Conservation (phyloP, 2,113 vertebrate genomes). For the Xenopus borealis region DNA sequence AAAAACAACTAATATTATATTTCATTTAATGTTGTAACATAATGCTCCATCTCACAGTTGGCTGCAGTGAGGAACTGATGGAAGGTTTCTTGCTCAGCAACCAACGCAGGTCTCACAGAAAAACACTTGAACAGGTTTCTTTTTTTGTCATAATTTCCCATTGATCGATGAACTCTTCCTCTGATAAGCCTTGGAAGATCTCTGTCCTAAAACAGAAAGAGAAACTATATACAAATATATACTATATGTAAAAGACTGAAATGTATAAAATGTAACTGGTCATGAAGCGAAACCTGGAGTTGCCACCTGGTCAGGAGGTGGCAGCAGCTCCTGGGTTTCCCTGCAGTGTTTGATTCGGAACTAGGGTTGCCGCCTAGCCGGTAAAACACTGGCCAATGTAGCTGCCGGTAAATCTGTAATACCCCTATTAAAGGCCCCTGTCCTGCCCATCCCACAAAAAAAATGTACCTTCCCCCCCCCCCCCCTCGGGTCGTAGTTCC, state of each 20-base stretch:
- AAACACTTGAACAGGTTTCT: slow-evolving; percentile 81
- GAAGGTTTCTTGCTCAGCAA: slow-evolving; percentile 79
- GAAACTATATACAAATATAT: not conserved
- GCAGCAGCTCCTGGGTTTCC: too few species aligned
- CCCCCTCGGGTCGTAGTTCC: too few species aligned
- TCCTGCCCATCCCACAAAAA: too few species aligned
- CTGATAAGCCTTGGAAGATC: slow-evolving; percentile 87
- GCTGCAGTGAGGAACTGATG: slow-evolving; percentile 73
- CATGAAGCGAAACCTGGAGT: too few species aligned
- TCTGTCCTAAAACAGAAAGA: slow-evolving; percentile 71
- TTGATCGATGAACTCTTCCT: slow-evolving; percentile 83
- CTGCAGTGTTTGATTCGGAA: too few species aligned
- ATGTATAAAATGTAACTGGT: too few species aligned
- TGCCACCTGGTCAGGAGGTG: too few species aligned
- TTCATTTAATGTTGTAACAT: slow-evolving; percentile 71
- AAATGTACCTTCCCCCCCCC: too few species aligned
- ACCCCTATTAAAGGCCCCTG: too few species aligned
- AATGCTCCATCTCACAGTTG: slow-evolving; percentile 77
- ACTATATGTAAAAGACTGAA: not conserved
- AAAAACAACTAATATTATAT: slow-evolving; percentile 56
- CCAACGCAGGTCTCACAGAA: slow-evolving; percentile 78
- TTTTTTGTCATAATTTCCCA: slow-evolving; percentile 83
- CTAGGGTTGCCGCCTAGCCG: too few species aligned
- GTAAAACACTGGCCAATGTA: too few species aligned
- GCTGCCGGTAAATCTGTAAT: too few species aligned